Evolutionary conservation across 2,797 vertebrate genomes (phyloP), one percentile per base, ranked within the genome.

Genomic region (Tragelaphus oryx): DNA sequence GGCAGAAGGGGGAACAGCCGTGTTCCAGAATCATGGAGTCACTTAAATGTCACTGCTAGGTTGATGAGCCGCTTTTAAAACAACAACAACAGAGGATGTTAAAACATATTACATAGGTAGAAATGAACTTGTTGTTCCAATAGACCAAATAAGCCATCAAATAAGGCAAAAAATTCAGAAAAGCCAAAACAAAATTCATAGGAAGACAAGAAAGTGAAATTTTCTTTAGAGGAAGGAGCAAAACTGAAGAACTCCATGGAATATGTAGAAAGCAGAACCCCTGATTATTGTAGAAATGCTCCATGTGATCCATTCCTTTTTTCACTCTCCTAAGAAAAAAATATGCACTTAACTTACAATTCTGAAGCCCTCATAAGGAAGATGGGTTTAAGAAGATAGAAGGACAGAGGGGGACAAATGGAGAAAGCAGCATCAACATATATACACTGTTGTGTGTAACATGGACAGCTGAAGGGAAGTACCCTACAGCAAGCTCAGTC

Each of bases 121-220:
- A 91, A 62, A 33, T 54, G 83, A 87, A n/a, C 57, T 90, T 8
- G 24, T 60, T 90, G 75, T 92, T 81, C 33, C 54, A 62, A 22
- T 18, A 55, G 57, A 86, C n/a, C 83, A 95, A 93, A 28, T 80
- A 78, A 94, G 48, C 57, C 3, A 5, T 30, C 22, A 59, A 91
- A 60, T 90, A 46, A 10, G n/a, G 80, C 2, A 87, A 95, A 26
- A 82, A 81, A 92, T 52, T 91, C 62, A 96, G 71, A 83, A 96
- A 96, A 37, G 12, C 30, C 1, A 79, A 60, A 89, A 74, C 8
- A 33, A 81, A 92, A 86, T 54, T 89, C 44, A 81, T 6, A 60
- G 60, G 24, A 82, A 93, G 50, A 52, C 48, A 78, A 92, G 59
- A 76, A 71, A 84, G 30, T 86, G 44, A 55, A 22, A n/a, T 90